These are phyloP conservation scores for Hoplostethus mediterraneus DNA, from an alignment of 2,797 vertebrate species.

Conservation along the genomic window DNA sequence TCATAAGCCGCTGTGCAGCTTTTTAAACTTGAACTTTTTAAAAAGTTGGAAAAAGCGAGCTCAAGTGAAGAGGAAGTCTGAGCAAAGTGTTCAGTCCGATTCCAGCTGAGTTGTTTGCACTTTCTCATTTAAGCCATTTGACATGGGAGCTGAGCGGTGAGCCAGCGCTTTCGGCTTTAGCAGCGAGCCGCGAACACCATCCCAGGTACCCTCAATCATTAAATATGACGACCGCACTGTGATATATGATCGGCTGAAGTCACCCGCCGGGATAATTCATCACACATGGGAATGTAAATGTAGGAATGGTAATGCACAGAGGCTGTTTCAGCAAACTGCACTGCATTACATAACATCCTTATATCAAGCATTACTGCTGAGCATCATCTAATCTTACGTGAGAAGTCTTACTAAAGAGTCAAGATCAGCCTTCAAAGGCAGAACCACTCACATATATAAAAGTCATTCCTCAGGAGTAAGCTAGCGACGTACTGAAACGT, in stretches of 20 bases:
- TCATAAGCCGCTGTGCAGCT: not conserved
- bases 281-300: conserved; percentile 31
- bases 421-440: too few species aligned
- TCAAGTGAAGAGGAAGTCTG: conserved; percentile 12
- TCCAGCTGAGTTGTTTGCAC: conserved; percentile 28
- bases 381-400: not conserved
- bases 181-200: conserved; percentile 1
- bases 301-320: conserved; percentile 1
- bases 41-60: not conserved
- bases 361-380: not conserved
- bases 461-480: too few species aligned
- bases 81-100: conserved; percentile 1
- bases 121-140: conserved; percentile 8
- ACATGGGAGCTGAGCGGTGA: not conserved
- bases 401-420: not conserved
- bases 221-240: conserved; percentile 10
- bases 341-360: not conserved
- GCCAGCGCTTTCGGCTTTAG: conserved; percentile 3
- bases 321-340: not conserved
- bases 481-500: too few species aligned
- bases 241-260: conserved; percentile 41
- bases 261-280: conserved; percentile 44
- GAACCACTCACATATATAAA: too few species aligned
- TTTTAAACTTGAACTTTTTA: not conserved
- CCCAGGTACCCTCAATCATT: conserved; percentile 39